These are phyloP conservation scores for Bombus impatiens DNA, from an alignment of 1,140 invertebrate genomes.

Conservation along the genomic window DNA sequence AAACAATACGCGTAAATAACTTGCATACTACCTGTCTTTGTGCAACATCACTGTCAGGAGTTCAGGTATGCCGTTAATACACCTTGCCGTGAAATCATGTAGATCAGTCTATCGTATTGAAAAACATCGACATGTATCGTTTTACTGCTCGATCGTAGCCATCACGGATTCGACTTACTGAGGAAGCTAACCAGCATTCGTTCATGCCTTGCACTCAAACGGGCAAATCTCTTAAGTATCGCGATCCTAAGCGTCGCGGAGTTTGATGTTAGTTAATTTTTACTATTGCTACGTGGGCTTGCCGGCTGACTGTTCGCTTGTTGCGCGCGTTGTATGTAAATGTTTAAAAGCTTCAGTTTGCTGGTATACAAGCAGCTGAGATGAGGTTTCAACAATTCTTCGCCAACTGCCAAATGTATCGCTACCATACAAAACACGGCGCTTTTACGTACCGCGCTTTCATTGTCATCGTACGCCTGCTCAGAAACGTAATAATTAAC, in stretches of 20 bases:
- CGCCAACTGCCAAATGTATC: conserved; percentile 92
- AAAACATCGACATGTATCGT: conserved; percentile 23
- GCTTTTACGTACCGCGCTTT: conserved; percentile 95
- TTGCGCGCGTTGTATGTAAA: conserved; percentile 88
- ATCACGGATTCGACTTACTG: conserved; percentile 74
- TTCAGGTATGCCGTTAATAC: conserved; percentile 19
- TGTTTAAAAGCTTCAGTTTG: conserved; percentile 90
- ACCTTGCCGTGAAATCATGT: conserved; percentile 29
- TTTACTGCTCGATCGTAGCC: conserved; percentile 3
- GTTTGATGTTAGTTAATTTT: conserved; percentile 77
- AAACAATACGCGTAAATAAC: conserved; percentile 29
- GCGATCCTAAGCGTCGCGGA: conserved; percentile 76
- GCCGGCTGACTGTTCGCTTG: conserved; percentile 78
- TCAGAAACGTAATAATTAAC: conserved; percentile 29
- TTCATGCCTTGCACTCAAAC: conserved; percentile 74
- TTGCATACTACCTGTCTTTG: conserved; percentile 13
- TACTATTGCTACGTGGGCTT: conserved; percentile 77
- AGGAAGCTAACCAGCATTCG: conserved; percentile 76
- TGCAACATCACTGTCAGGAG: conserved; percentile 51
- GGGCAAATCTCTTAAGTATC: conserved; percentile 77
- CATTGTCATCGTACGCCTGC: conserved; percentile 92
- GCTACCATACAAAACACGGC: conserved; percentile 98
- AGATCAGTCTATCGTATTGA: conserved; percentile 55
- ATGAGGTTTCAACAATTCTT: conserved; percentile 91
- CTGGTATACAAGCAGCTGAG: conserved; percentile 90